Evolutionary conservation across 1,140 invertebrate genomes (phyloP), one percentile per base, ranked within the genome.

Genomic region (Hypsibius dujardini): DNA sequence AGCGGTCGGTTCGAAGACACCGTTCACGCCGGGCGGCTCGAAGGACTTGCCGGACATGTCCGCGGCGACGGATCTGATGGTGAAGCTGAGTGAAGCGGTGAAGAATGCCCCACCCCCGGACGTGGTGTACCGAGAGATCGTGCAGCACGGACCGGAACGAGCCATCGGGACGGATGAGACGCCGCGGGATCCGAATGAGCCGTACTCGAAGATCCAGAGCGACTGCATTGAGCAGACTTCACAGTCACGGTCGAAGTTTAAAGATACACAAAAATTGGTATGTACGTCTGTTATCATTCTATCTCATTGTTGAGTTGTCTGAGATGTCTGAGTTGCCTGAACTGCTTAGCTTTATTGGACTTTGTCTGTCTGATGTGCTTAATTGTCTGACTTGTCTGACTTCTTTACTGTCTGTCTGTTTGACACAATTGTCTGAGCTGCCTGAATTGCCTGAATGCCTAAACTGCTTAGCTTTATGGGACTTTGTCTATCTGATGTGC

Each of bases 31-130:
- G 42, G 12, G 12, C 62, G 42, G 62, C 42, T 67, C 62, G 62
- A 67, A 67, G 0, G 62, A 67, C 62, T 3, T 67, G 12, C 62
- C 62, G 12, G 62, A 67, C 42, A 15, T 67, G 62, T 15, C 62
- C 12, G 62, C 62, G 45, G 62, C 62, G 12, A 67, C 62, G 12
- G 62, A 67, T 12, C 42, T 67, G 42, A 67, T 67, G 12, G 62
- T 7, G 3, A 67, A 67, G 62, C 42, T 67, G 42, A 67, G 12
- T 45, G 62, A 67, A 67, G 62, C 62, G 7, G 42, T 67, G 0
- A 67, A 67, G 62, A 67, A 67, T 45, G 62, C 62, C 12, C 62
- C 62, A 45, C 62, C 62, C 7, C 62, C 62, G 12, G 62, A 67
- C 45, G 12, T 67, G 62, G 42, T 67, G 3, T 67, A 67, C 62